Evolutionary conservation across 2,888 invertebrate species (phyloP).

Genomic region (Drosophila fungiperda): DNA sequence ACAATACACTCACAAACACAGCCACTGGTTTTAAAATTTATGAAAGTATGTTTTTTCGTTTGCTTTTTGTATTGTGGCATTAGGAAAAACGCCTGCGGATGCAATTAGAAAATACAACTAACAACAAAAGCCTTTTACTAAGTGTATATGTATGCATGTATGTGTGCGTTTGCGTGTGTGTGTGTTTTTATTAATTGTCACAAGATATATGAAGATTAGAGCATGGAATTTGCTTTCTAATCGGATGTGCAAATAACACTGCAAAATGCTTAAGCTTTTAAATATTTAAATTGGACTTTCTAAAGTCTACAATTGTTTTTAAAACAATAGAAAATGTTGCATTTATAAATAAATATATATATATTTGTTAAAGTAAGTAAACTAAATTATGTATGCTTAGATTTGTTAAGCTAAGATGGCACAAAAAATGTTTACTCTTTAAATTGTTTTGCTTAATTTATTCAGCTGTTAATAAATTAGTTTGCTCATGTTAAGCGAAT

Average conservation of each 20-base stretch:
- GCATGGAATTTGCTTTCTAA: neutral
- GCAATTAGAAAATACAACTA: conserved; percentile 60
- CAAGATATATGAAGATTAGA: conserved; percentile 14
- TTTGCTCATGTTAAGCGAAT: neutral
- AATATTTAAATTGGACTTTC: neutral
- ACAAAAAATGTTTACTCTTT: no score
- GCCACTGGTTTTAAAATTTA: conserved; percentile 39
- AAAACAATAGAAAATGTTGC: neutral
- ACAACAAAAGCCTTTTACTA: conserved; percentile 26
- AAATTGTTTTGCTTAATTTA: no score
- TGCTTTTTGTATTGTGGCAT: conserved; percentile 41
- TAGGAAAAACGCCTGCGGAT: conserved; percentile 61
- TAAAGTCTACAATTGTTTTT: neutral
- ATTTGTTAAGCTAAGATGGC: no score
- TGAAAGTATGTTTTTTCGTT: conserved; percentile 58
- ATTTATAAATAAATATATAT: neutral
- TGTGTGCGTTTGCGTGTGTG: neutral
- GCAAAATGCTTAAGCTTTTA: conserved; percentile 14
- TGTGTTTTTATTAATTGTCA: conserved; percentile 8
- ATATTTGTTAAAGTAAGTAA: neutral
- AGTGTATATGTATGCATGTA: neutral
- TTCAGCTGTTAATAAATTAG: neutral
- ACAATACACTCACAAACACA: conserved; percentile 5
- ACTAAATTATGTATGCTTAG: no score
- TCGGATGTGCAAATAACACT: conserved; percentile 7